A percentile compares a stretch with the other conserved stretches of the same genome.
These are phyloP conservation scores for Hydrotaea cyrtoneurina DNA, from an alignment of 2,888 invertebrate species.

Conservation along the genomic window DNA sequence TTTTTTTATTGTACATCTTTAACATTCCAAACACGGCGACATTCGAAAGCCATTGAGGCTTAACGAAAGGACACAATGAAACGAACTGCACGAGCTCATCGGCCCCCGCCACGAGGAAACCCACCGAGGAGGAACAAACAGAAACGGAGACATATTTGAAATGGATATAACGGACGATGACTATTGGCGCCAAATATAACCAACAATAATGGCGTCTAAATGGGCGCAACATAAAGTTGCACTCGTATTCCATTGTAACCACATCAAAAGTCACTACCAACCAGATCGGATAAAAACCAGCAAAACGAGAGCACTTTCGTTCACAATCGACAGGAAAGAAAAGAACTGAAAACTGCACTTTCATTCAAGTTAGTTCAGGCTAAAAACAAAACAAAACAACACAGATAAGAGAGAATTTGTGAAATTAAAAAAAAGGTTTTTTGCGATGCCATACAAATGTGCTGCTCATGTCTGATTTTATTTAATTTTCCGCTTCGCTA, in stretches of 20 bases:
- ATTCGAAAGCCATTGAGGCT: constrained; percentile 28
- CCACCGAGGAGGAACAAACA: neutral
- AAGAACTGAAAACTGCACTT: too few relatives aligned
- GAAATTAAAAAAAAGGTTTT: too few relatives aligned
- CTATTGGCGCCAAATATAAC: constrained; percentile 53
- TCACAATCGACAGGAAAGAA: too few relatives aligned
- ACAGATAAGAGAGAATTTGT: too few relatives aligned
- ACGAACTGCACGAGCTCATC: neutral
- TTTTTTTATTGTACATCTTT: neutral
- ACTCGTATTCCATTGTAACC: neutral
- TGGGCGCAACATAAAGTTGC: constrained; percentile 12
- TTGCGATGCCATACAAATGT: too few relatives aligned
- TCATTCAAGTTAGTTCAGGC: too few relatives aligned
- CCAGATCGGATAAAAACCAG: neutral
- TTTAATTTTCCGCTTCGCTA: too few relatives aligned
- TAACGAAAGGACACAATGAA: neutral
- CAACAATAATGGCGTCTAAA: constrained; percentile 51
- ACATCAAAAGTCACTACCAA: too few relatives aligned
- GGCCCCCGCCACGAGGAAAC: neutral
- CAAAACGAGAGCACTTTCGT: neutral
- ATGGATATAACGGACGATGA: constrained; percentile 46
- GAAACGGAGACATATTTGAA: constrained; percentile 1
- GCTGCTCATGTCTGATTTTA: too few relatives aligned
- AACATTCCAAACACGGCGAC: constrained; percentile 10
- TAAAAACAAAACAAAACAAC: too few relatives aligned